Percentiles rank a stretch among this genome's conserved stretches.
Evolutionary conservation across 2,797 vertebrate genomes (phyloP).

Genomic region (Iguana delicatissima): DNA sequence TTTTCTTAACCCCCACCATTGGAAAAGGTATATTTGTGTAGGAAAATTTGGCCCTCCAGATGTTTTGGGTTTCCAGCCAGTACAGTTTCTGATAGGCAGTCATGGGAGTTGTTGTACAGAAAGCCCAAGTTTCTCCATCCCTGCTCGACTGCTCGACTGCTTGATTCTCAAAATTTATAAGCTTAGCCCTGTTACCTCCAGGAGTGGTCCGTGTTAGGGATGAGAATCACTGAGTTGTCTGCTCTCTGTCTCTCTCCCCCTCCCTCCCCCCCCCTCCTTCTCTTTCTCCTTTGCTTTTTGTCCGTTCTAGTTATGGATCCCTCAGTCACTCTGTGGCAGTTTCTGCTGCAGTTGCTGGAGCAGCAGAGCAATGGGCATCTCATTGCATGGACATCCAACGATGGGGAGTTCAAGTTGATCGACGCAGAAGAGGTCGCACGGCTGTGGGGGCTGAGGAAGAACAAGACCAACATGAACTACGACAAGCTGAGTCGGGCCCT

Average conservation of each 20-base stretch:
- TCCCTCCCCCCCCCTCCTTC: not conserved
- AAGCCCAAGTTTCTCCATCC: not conserved
- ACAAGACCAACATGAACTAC: constrained; percentile 96
- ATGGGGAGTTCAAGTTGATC: constrained; percentile 92
- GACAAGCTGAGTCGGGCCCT: constrained; percentile 77
- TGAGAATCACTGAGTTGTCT: too few species aligned
- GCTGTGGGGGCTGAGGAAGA: constrained; percentile 93
- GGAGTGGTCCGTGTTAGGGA: too few species aligned
- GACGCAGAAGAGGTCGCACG: constrained; percentile 92
- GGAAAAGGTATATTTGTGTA: not conserved
- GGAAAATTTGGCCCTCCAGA: not conserved
- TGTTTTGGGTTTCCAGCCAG: not conserved
- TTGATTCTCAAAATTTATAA: not conserved
- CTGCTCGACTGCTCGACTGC: not conserved
- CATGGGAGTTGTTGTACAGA: not conserved
- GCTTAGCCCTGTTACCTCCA: not conserved
- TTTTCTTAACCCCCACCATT: not conserved
- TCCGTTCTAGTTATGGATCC: constrained; percentile 88
- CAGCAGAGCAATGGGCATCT: constrained; percentile 90
- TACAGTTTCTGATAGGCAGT: too few species aligned
- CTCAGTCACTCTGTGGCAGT: constrained; percentile 94
- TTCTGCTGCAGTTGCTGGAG: constrained; percentile 91
- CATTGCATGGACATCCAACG: constrained; percentile 91
- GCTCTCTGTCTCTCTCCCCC: not conserved
- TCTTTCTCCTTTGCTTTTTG: not conserved